These are phyloP conservation scores for Neotoma lepida DNA, from an alignment of 2,113 vertebrate species.

Conservation along the genomic window DNA sequence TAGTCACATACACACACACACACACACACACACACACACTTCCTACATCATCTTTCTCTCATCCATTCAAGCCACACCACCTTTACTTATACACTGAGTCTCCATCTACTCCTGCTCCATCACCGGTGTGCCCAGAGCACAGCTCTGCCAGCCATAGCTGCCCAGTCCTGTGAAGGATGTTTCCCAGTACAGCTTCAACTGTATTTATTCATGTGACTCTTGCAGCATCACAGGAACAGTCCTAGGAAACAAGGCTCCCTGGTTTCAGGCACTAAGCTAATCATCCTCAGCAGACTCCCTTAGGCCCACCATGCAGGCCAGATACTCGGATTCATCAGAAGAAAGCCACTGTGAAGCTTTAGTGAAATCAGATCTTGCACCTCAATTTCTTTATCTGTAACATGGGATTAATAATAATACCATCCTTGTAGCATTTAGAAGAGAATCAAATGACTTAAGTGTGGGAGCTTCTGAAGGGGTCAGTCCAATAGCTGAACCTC, in stretches of 20 bases:
- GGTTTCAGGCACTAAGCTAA: background rate
- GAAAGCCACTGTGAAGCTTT: background rate
- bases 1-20: background rate
- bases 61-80: background rate
- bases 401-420: background rate
- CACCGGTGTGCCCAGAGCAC: background rate
- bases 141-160: background rate
- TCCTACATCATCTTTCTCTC: background rate
- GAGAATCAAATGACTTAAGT: background rate
- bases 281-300: background rate
- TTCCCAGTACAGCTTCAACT: background rate
- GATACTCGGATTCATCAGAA: background rate
- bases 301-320: background rate
- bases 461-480: background rate
- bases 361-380: background rate
- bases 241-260: background rate
- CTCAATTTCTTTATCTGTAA: conserved; percentile 8
- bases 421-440: background rate
- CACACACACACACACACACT: background rate
- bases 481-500: background rate
- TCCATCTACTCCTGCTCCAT: background rate
- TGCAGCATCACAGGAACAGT: background rate
- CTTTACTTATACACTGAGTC: background rate
- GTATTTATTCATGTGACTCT: background rate
- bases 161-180: background rate